A percentile compares a stretch with the other conserved stretches of the same genome.
Evolutionary conservation across 2,888 invertebrate genomes (phyloP).

Genomic region (Heterodera filipjevi): DNA sequence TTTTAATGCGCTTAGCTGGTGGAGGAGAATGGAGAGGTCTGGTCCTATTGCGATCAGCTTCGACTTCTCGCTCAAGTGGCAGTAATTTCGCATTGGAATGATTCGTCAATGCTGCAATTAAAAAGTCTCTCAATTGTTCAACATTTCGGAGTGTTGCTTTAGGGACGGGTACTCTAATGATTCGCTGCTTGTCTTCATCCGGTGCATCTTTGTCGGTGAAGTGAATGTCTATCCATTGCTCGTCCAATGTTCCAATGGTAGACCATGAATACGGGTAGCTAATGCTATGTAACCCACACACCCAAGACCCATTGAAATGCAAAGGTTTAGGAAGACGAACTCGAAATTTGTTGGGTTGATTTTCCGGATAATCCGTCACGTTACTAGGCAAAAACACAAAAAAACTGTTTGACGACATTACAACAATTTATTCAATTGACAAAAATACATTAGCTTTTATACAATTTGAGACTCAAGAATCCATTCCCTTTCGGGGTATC

Average conservation of each 20-base stretch:
- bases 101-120: neutral
- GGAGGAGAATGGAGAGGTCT: constrained; percentile 6
- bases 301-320: constrained; percentile 18
- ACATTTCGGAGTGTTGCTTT: neutral
- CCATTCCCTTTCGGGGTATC: constrained; percentile 19
- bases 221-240: constrained; percentile 19
- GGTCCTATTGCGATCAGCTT: no score
- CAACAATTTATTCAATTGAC: neutral
- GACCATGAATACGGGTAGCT: constrained; percentile 4
- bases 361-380: constrained; percentile 4
- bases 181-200: neutral
- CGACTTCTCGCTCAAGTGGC: neutral
- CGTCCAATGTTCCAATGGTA: constrained; percentile 4
- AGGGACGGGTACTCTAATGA: constrained; percentile 2
- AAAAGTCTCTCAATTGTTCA: constrained; percentile 1
- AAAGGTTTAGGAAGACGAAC: constrained; percentile 24
- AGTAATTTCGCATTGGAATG: neutral
- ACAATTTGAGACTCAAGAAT: constrained; percentile 13
- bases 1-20: neutral
- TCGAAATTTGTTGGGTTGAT: constrained; percentile 20
- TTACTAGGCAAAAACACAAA: constrained; percentile 21
- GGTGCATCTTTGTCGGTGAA: neutral
- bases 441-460: neutral
- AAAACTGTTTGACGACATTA: constrained; percentile 8
- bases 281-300: constrained; percentile 25